phyloP scores from a whole-genome alignment of 2,113 vertebrate species.

The Oceanodroma tethys region DNA sequence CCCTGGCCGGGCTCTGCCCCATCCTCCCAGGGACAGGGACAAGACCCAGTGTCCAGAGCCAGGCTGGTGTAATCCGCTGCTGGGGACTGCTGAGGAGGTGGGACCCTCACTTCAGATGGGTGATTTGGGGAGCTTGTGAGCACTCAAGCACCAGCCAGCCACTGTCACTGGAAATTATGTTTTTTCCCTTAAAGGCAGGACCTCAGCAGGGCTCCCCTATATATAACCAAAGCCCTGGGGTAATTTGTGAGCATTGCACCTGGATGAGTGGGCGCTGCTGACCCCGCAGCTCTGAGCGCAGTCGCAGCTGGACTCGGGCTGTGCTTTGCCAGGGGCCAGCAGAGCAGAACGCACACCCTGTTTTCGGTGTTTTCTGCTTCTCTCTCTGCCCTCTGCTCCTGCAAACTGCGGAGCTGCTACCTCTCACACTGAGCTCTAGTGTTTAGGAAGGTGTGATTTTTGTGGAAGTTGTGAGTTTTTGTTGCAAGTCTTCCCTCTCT shows the following conservation, averaged over 20 bases:
- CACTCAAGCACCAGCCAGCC: too few species aligned
- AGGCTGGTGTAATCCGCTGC: not conserved
- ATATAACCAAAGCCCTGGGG: not conserved
- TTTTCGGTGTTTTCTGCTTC: not conserved
- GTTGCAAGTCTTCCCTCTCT: not conserved
- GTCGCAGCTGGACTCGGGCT: not conserved
- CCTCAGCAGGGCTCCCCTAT: not conserved
- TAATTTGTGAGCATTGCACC: not conserved
- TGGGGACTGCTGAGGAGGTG: not conserved
- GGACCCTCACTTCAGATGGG: not conserved
- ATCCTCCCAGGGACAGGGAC: not conserved
- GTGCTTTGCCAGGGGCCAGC: not conserved
- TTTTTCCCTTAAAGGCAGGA: not conserved
- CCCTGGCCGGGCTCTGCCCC: not conserved
- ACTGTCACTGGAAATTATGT: not conserved
- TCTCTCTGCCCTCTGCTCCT: not conserved
- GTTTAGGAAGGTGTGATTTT: not conserved
- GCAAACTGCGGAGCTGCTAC: not conserved
- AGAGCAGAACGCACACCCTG: not conserved
- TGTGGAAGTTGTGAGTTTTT: not conserved
- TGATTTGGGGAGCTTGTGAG: not conserved
- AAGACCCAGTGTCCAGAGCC: not conserved
- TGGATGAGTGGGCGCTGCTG: fast-evolving
- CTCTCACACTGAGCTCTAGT: not conserved
- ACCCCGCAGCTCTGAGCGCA: not conserved